Base-by-base conservation (phyloP, 1,140 invertebrate genomes). In the Muscidifurax raptorellus region DNA sequence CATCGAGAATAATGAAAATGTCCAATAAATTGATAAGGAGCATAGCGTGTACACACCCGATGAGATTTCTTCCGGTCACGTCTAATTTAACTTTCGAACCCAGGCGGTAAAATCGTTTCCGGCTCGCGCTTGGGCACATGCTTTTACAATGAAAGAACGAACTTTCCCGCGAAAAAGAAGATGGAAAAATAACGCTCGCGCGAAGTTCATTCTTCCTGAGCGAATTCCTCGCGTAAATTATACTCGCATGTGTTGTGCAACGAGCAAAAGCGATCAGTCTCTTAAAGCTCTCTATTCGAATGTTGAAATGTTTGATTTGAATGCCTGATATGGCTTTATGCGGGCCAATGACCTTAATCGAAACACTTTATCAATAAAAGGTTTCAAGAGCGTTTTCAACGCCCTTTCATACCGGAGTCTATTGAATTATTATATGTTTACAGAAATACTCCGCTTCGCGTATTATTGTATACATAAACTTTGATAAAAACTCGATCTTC, bases 361-460 rank as follows among this genome's bases (percentile, higher is more conserved):
- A 22, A 36, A 67, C 77, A 66, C 28, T 79, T 79, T 79, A 79
- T 40, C 77, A 79, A 79, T 67, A 32, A 64, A 64, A 78, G 13
- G 36, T 64, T 64, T 52, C 47, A 76, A 76, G 74, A 76, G 40
- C 36, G 36, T 12, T 22, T 47, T n/a, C 40, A n/a, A 30, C 69
- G 7, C 30, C 30, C 10, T 1, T 72, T 44, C 74, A 44, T 5
- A 76, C 15, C 36, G 9, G 32, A 13, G 32, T 1, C 18, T 47
- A 76, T 44, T 76, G 69, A 36, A 36, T 12, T 69, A 27, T 27
- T 69, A 25, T n/a, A 69, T 69, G 5, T 69, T 69, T 27, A 69
- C 27, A 13, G 9, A 25, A 4, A 28, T 27, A 69, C 28, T 69
- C 1, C 59, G 52, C 0, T 40, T 6, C 36, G 7, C 10, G 5